Base-by-base conservation (phyloP, 2,113 vertebrate species). In the Damaliscus lunatus region DNA sequence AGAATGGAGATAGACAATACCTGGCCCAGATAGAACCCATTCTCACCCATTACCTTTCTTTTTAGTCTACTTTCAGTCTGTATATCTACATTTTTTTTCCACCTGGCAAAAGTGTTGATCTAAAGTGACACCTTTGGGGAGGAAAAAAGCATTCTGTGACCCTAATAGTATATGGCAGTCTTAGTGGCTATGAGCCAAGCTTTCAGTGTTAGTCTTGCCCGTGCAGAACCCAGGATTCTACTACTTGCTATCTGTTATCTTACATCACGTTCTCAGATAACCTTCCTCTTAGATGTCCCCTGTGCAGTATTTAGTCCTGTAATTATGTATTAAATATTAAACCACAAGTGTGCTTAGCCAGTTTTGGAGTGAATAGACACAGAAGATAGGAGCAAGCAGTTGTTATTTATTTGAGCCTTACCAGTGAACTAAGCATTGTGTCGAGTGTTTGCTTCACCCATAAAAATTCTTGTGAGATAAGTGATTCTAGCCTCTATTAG, bases 241-340 rank as follows among this genome's bases (percentile, higher is more conserved):
- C 62, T 6, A 3, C 53, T 96, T 95, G 27, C 55, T 12, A 0
- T 64, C 90, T 74, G 29, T 40, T 15, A 17, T 40, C 84, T 93
- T 36, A 9, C 33, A 3, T 86, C 46, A 36, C 5, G n/a, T 71
- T 71, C 25, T 88, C 94, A 46, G 77, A 19, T 74, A 87, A 40
- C 27, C 27, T 74, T 81, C 64, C 53, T 96, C 16, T 53, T 62
- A 27, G 33, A 53, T 78, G 21, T 36, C 19, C 19, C 25, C 6
- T 67, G 50, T 85, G 52, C 3, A 50, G 10, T 84, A 33, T 78
- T 85, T 81, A 95, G 81, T 80, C 87, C 55, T 92, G 36, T 82
- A 33, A 48, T 29, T 88, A 15, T 62, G 53, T 94, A 71, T 92
- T 98, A 90, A 88, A 89, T 50, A 81, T 67, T 96, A 94, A 96